Evolutionary conservation across 2,113 vertebrate genomes (phyloP), one percentile per base, ranked within the genome.

Genomic region (Apteryx owenii): DNA sequence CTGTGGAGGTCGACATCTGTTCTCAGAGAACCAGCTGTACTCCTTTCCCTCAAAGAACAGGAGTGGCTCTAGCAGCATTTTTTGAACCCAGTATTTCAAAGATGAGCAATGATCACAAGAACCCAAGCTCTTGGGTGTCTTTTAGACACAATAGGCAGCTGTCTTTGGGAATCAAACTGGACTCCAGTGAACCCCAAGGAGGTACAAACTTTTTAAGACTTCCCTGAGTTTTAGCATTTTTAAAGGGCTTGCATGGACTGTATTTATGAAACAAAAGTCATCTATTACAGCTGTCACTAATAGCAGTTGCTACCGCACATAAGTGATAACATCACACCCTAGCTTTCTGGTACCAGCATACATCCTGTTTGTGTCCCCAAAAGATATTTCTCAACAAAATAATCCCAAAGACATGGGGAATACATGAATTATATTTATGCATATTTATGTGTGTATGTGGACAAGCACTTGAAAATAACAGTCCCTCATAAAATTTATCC

Each of bases 251-350:
- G 73, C 31, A 79, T 33, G 29, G 8, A 65, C 15, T 16, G 29
- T 40, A 38, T 73, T 73, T 40, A 22, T 26, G 38, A 79, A 84
- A 36, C 2, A 3, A 26, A 93, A 66, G 12, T 22, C 4, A 79
- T n/a, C 46, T 69, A 1, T 71, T 77, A 38, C 0, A 0, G 54
- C 12, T 88, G 54, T 71, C 46, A 75, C 5, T 44, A 78, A 78
- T 5, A 64, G 36, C 64, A 66, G 29, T 2, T 80, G 50, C 50
- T 85, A 40, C 9, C 0, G 1, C 46, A 71, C 19, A 33, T 7
- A 5, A 94, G 17, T 0, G 0, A 42, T 38, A 84, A 68, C 0
- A 1, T 7, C 4, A 79, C 1, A 6, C 6, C 33, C n/a, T 44
- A 7, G 72, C 48, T 7, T 36, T 83, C 48, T 36, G 10, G 5